Base-by-base conservation (phyloP, 2,113 vertebrate genomes). In the Vombatus ursinus region DNA sequence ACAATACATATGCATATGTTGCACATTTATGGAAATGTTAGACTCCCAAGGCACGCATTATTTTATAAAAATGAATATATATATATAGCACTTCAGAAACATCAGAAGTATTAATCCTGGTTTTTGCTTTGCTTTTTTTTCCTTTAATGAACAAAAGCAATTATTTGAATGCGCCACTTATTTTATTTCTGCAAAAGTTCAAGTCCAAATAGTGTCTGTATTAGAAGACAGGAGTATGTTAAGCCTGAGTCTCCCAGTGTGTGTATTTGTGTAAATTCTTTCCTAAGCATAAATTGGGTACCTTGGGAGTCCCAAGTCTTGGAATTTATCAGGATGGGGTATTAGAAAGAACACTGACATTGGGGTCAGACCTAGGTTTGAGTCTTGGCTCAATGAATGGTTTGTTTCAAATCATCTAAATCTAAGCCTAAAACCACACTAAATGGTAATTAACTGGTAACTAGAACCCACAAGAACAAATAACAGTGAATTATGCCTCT, bases 151-250 rank as follows among this genome's bases (percentile, higher is more conserved):
- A 98, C 95, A 95, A 98, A 52, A 96, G 96, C 54, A 98, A 96
- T 97, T 98, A 98, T 98, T 98, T 98, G 97, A 98, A 98, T 98
- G 97, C 44, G 53, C 94, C 95, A 96, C 95, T 96, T 96, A 77
- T 98, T 98, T 99, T 98, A 96, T 94, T 97, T 97, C 97, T 97
- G 95, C 95, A 97, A 98, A 98, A 50, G 37, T 96, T 49, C 47
- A 98, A 98, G 96, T 97, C 96, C 97, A 97, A 98, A 96, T 98
- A 98, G 97, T 95, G 97, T 98, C 96, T 96, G 52, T 96, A 93
- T 96, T 96, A 97, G 96, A 98, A 96, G 95, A 98, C 97, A 98
- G 97, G 95, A 98, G 94, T 93, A 98, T 96, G 95, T 97, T 92
- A 53, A 98, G 97, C 94, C 94, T 96, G 93, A 94, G 95, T 97